Evolutionary conservation across 92 coral and sea anemone species (phyloP).

Genomic region (Parazoanthus swiftii): DNA sequence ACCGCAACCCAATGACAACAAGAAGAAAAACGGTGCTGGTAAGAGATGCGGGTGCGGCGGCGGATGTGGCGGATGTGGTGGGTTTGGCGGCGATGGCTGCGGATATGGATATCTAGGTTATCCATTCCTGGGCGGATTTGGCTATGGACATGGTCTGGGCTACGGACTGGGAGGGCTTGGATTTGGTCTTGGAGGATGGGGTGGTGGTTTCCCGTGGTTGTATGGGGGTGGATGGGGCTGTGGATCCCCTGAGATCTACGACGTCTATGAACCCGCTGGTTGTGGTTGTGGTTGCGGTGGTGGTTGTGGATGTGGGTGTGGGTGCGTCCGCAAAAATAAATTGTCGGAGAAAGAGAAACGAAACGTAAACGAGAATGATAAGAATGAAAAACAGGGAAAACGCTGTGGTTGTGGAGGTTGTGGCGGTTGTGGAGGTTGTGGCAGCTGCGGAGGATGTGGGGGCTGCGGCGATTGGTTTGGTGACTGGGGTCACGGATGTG

Average conservation of each 20-base stretch:
- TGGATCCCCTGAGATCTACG: constrained; percentile 46
- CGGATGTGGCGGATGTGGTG: constrained; percentile 49
- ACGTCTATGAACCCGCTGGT: constrained; percentile 47
- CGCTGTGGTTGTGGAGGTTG: constrained; percentile 33
- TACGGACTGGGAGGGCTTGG: constrained; percentile 54
- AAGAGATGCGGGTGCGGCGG: constrained; percentile 37
- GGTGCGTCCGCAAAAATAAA: constrained; percentile 49
- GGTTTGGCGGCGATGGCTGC: constrained; percentile 18
- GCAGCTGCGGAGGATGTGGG: background rate
- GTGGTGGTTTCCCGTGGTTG: constrained; percentile 44
- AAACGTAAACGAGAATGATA: constrained; percentile 28
- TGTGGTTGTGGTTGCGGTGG: constrained; percentile 57
- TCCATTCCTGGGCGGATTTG: constrained; percentile 65
- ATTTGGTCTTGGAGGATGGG: constrained; percentile 44
- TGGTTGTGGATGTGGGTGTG: constrained; percentile 61
- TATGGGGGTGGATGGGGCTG: constrained; percentile 49
- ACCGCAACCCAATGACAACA: constrained; percentile 18
- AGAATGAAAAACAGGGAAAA: constrained; percentile 13
- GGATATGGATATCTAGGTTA: constrained; percentile 34
- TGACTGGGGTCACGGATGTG: background rate
- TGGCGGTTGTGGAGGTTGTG: constrained; percentile 19
- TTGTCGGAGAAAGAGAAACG: constrained; percentile 34
- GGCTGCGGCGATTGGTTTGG: constrained; percentile 2
- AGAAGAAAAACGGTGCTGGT: constrained; percentile 6
- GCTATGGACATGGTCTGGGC: constrained; percentile 63